Evolutionary conservation across 1,140 invertebrate species (phyloP).

Genomic region (Solen grandis): DNA sequence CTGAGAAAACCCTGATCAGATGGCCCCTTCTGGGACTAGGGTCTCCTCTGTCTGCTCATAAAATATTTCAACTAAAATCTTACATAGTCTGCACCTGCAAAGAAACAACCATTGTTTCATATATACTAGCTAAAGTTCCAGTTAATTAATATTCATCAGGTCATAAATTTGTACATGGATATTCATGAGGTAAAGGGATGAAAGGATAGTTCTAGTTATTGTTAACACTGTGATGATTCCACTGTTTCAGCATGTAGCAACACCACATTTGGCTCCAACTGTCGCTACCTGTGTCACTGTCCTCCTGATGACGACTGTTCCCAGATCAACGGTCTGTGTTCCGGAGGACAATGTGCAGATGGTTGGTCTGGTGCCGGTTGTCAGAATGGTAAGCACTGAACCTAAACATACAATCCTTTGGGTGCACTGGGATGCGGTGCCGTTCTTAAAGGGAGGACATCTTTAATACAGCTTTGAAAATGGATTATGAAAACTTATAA

Average conservation of each 20-base stretch:
- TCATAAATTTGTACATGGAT: too few species aligned
- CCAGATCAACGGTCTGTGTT: slow-evolving; percentile 48
- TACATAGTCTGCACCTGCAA: too few species aligned
- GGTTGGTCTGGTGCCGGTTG: slow-evolving; percentile 53
- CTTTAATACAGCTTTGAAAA: not conserved
- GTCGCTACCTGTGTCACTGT: slow-evolving; percentile 40
- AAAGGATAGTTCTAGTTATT: too few species aligned
- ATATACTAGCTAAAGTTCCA: too few species aligned
- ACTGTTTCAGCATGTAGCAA: slow-evolving; percentile 53
- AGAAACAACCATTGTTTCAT: too few species aligned
- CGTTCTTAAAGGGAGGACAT: not conserved
- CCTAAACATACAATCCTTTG: not conserved
- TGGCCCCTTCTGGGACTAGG: too few species aligned
- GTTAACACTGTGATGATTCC: too few species aligned
- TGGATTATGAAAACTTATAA: not conserved
- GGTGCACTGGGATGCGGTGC: not conserved
- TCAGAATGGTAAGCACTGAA: slow-evolving; percentile 44
- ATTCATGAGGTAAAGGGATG: too few species aligned
- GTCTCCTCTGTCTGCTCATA: too few species aligned
- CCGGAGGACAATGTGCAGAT: slow-evolving; percentile 24
- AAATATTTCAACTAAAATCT: too few species aligned
- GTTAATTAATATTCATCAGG: too few species aligned
- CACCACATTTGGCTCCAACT: slow-evolving; percentile 43
- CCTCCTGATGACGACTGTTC: slow-evolving; percentile 34
- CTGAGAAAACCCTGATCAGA: too few species aligned